Percentiles rank a stretch among this genome's conserved stretches.
Conservation (phyloP, 2,888 invertebrate genomes). For the Epirrhoe tristata region DNA sequence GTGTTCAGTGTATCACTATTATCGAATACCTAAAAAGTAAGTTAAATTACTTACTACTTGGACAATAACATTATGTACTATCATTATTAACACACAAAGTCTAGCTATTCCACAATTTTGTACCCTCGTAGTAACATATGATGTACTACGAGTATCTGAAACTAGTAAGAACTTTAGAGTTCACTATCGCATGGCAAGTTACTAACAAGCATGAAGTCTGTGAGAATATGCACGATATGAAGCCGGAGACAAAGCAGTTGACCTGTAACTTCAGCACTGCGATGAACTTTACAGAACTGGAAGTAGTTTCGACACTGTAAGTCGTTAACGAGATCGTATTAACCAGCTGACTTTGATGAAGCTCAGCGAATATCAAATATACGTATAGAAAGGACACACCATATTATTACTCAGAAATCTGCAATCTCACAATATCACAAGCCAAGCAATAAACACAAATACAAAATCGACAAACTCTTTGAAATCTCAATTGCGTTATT, state of each 20-base stretch:
- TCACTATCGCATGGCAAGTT: slow-evolving; percentile 13
- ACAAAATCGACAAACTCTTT: too few species aligned
- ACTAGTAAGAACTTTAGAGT: slow-evolving; percentile 1
- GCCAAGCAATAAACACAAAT: too few species aligned
- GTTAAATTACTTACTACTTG: too few species aligned
- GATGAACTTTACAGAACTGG: not conserved
- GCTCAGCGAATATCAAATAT: not conserved
- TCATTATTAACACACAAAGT: not conserved
- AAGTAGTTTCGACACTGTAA: not conserved
- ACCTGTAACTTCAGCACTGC: slow-evolving; percentile 6
- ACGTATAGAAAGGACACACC: too few species aligned
- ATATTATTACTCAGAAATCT: too few species aligned
- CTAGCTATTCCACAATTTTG: not conserved
- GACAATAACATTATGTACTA: too few species aligned
- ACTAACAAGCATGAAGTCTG: slow-evolving; percentile 15
- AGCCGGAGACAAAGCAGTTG: slow-evolving; percentile 17
- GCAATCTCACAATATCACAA: too few species aligned
- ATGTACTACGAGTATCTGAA: not conserved
- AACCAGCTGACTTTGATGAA: not conserved
- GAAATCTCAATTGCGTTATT: too few species aligned
- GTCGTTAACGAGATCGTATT: not conserved
- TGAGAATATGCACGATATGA: slow-evolving; percentile 19
- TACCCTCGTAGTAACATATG: not conserved
- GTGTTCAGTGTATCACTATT: too few species aligned
- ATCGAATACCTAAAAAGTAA: too few species aligned